Base-by-base conservation (phyloP, 2,888 invertebrate species). In the Lampropteryx suffumata region DNA sequence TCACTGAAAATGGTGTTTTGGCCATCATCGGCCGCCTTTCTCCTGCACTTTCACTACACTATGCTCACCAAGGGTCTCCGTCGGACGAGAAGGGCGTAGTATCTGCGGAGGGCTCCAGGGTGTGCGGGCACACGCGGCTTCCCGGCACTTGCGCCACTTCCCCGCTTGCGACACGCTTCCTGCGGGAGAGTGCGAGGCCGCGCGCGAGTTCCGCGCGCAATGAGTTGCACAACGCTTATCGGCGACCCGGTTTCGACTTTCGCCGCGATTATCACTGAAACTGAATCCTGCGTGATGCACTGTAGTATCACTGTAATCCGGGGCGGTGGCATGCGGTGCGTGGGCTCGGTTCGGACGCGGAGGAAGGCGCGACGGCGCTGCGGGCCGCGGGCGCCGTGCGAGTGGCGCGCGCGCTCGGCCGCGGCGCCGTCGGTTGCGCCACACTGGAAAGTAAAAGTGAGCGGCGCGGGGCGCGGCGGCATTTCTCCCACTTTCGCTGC, bases 401-500 rank as follows among this genome's bases (percentile, higher is more conserved):
- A 88, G 88, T 88, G 90, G 83, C 87, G 82, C 79, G 79, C 79
- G 77, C 79, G 71, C 71, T 71, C 68, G 69, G 76, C 84, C 82
- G 79, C 77, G 82, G 79, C 82, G 81, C 79, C 73, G 75, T 77
- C 82, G 81, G 83, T 88, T 90, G 88, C 89, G 89, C 84, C 89
- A 88, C 84, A 82, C 79, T 83, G 76, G 88, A 89, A 89, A 90
- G 89, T 90, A 89, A 90, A 90, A 88, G 88, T 90, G 82, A 87
- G 82, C 75, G 82, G 84, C 79, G 84, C 84, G 82, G 83, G 82
- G 82, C 81, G 84, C 80, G 85, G 75, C 73, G 73, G 70, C 74
- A 86, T 90, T 89, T 90, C 89, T 90, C 88, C 90, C 89, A 90
- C 89, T 90, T 89, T 89, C 90, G 84, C 88, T 82, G 82, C 74